Conservation (phyloP, 2,113 vertebrate genomes). For the Aleadryas rufinucha region DNA sequence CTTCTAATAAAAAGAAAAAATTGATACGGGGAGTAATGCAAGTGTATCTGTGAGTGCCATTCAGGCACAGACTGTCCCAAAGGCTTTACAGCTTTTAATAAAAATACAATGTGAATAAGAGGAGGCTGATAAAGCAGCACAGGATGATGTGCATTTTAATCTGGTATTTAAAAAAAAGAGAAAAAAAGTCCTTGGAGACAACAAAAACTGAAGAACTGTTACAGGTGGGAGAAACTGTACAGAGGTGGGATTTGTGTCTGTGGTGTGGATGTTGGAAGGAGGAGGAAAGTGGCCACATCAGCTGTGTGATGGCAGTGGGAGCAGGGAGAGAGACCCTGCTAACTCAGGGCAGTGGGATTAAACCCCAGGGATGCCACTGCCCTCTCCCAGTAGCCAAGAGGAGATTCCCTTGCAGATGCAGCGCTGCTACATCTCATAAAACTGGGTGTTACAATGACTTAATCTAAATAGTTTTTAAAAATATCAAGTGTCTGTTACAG, state of each 20-base stretch:
- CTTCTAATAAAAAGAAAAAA: background rate
- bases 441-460: background rate
- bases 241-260: background rate
- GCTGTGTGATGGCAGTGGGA: background rate
- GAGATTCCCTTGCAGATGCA: background rate
- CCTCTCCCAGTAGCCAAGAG: background rate
- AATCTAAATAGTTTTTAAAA: background rate
- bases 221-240: background rate
- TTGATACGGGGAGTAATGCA: background rate
- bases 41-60: background rate
- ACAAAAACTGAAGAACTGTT: background rate
- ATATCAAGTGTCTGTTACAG: background rate
- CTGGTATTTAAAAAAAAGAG: background rate
- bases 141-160: background rate
- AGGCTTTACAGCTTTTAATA: background rate
- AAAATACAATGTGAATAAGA: background rate
- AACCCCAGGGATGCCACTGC: background rate
- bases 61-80: background rate
- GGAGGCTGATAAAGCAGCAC: background rate
- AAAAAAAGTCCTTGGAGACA: background rate
- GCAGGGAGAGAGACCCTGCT: background rate
- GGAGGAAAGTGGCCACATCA: background rate
- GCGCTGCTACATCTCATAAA: background rate
- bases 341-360: background rate
- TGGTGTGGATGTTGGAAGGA: background rate